phyloP scores from a whole-genome alignment of 2,113 vertebrate species.

The Perca fluviatilis region DNA sequence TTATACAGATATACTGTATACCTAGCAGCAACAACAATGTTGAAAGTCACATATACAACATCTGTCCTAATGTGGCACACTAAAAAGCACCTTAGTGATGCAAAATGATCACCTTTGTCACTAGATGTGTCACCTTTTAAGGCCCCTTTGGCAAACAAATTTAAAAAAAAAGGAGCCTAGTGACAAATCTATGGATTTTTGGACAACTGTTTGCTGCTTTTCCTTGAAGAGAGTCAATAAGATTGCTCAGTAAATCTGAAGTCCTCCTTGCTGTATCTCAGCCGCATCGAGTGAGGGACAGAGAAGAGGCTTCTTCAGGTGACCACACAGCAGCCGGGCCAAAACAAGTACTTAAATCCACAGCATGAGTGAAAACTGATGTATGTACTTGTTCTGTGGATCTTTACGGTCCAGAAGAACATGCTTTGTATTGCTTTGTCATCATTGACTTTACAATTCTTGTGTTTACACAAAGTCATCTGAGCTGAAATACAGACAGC shows the following conservation, averaged over 20 bases:
- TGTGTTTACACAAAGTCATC: neutral
- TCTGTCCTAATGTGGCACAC: neutral
- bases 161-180: constrained; percentile 8
- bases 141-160: neutral
- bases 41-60: constrained; percentile 6
- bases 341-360: neutral
- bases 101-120: neutral
- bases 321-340: constrained; percentile 16
- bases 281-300: constrained; percentile 12
- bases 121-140: neutral
- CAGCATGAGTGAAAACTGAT: neutral
- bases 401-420: constrained; percentile 6
- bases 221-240: constrained; percentile 47
- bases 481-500: constrained; percentile 1
- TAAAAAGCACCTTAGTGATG: too few species aligned
- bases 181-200: constrained; percentile 38
- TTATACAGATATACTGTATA: neutral
- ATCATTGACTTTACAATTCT: neutral
- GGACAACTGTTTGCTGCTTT: constrained; percentile 26
- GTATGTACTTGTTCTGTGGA: neutral
- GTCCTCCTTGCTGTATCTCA: constrained; percentile 11
- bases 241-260: constrained; percentile 11
- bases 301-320: constrained; percentile 6
- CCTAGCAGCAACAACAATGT: neutral
- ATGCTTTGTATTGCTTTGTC: constrained; percentile 1